Percentiles rank a stretch among this genome's conserved stretches.
Conservation (phyloP, 2,113 vertebrate genomes). For the Ceyx melanurus region DNA sequence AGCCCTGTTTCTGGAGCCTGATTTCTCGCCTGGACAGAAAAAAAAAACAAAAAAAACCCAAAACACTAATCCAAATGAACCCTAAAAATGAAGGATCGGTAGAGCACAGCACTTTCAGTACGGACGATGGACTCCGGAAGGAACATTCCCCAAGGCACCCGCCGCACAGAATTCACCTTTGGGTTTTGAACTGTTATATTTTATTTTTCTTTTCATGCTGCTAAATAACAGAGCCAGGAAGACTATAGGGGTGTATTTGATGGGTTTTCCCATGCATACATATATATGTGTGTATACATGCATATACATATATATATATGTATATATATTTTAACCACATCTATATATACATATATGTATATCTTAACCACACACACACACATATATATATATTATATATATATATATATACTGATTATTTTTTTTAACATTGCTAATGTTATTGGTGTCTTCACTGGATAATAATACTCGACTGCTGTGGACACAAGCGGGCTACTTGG, state of each 20-base stretch:
- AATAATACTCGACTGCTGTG: slow-evolving; percentile 84
- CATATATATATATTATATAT: slow-evolving; percentile 77
- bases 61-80: slow-evolving; percentile 80
- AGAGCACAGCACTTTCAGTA: slow-evolving; percentile 97
- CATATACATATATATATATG: slow-evolving; percentile 78
- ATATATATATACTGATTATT: slow-evolving; percentile 77
- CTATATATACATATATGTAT: slow-evolving; percentile 79
- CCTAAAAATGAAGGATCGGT: slow-evolving; percentile 90
- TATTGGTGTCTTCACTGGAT: slow-evolving; percentile 86
- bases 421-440: slow-evolving; percentile 83
- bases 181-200: slow-evolving; percentile 79
- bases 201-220: slow-evolving; percentile 82
- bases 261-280: slow-evolving; percentile 81
- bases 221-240: slow-evolving; percentile 84
- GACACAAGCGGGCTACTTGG: slow-evolving; percentile 76
- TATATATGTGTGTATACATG: slow-evolving; percentile 79
- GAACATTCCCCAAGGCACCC: slow-evolving; percentile 89
- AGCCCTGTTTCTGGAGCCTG: slow-evolving; percentile 78
- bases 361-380: too few species aligned
- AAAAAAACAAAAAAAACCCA: slow-evolving; percentile 44
- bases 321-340: slow-evolving; percentile 75
- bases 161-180: slow-evolving; percentile 78
- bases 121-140: slow-evolving; percentile 84
- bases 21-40: slow-evolving; percentile 76
- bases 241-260: slow-evolving; percentile 81